A percentile compares a stretch with the other conserved stretches of the same genome.
Conservation (phyloP, 2,797 vertebrate species). For the Columba guinea region DNA sequence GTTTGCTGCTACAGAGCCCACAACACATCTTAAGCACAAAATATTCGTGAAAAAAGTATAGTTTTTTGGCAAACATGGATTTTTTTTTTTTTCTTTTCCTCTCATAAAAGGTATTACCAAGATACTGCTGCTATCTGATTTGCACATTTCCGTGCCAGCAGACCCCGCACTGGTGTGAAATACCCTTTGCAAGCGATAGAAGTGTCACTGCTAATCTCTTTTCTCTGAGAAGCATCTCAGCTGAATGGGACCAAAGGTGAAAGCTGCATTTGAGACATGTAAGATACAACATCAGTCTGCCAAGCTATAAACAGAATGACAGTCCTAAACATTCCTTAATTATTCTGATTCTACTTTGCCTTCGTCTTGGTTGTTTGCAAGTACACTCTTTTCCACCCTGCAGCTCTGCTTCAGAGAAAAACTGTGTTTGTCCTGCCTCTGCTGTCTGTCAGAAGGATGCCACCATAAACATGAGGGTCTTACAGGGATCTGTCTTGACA, state of each 20-base stretch:
- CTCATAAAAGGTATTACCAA: not conserved
- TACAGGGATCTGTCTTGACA: not conserved
- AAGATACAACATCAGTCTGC: not conserved
- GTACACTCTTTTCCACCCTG: not conserved
- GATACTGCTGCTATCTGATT: not conserved
- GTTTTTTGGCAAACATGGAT: not conserved
- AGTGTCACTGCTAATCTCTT: not conserved
- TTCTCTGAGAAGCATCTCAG: not conserved
- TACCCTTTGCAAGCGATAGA: not conserved
- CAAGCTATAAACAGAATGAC: not conserved
- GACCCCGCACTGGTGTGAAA: not conserved
- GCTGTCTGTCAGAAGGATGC: not conserved
- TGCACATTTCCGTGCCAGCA: conserved; percentile 11
- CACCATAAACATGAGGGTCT: not conserved
- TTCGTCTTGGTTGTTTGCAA: not conserved
- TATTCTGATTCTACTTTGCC: not conserved
- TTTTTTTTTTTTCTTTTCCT: not conserved
- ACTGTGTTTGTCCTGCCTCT: not conserved
- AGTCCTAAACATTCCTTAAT: not conserved
- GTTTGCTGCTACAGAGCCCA: not conserved
- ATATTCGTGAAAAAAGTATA: not conserved
- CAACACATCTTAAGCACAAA: not conserved
- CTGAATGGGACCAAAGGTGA: not conserved
- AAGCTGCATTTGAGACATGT: not conserved
- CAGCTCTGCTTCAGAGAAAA: not conserved